Percentiles rank a stretch among this genome's conserved stretches.
These are phyloP conservation scores for Pluvianellus socialis DNA, from an alignment of 2,113 vertebrate genomes.

Conservation along the genomic window DNA sequence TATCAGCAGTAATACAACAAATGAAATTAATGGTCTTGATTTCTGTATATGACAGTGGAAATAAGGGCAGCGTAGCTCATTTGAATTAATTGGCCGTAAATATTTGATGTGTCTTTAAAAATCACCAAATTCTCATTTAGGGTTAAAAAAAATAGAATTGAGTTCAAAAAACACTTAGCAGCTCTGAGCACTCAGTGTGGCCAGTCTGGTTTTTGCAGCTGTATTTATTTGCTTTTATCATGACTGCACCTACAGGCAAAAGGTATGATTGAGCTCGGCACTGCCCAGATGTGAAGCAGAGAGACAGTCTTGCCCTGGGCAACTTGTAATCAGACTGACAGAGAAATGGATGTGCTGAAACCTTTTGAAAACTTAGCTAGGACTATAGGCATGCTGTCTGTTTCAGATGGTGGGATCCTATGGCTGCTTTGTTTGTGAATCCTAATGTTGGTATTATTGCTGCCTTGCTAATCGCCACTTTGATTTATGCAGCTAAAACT, in stretches of 20 bases:
- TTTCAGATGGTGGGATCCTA: neutral
- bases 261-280: neutral
- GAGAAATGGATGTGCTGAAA: neutral
- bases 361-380: neutral
- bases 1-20: neutral
- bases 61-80: neutral
- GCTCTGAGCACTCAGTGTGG: neutral
- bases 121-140: neutral
- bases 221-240: slow-evolving; percentile 25
- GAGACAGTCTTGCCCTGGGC: neutral
- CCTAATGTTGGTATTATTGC: neutral
- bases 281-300: slow-evolving; percentile 12
- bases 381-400: neutral
- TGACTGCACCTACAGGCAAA: neutral
- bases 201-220: neutral
- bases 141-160: neutral
- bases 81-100: neutral
- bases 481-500: neutral
- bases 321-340: neutral
- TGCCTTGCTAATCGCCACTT: neutral
- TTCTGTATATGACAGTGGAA: neutral
- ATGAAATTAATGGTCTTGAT: neutral
- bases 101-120: neutral
- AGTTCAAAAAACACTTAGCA: neutral
- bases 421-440: neutral